Evolutionary conservation across 2,113 vertebrate species (phyloP).

Genomic region (Monopterus albus): DNA sequence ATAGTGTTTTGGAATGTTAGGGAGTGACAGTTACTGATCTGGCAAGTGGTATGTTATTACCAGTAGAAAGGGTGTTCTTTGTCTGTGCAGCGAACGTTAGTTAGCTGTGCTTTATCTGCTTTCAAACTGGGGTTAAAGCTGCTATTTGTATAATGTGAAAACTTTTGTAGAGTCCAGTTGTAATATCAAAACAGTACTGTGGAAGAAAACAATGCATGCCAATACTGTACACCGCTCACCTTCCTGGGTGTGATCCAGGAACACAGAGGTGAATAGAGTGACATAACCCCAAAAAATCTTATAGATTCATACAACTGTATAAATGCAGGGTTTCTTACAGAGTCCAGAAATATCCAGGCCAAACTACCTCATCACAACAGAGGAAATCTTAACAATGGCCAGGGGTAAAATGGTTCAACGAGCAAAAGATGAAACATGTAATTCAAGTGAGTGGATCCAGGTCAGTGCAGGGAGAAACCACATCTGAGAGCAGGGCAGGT

Average conservation of each 20-base stretch:
- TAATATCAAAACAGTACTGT: neutral
- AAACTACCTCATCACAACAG: neutral
- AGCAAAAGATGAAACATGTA: neutral
- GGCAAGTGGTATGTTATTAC: neutral
- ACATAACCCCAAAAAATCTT: neutral
- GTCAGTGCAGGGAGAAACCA: constrained; percentile 1
- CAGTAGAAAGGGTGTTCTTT: no score
- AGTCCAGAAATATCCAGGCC: neutral
- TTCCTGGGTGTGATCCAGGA: no score
- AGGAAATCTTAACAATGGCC: neutral
- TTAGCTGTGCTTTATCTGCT: no score
- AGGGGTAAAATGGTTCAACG: neutral
- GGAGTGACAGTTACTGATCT: neutral
- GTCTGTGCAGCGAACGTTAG: no score
- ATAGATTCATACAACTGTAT: neutral
- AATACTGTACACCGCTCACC: neutral
- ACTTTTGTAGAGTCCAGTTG: neutral
- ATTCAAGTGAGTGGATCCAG: constrained; percentile 16
- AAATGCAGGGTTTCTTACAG: neutral
- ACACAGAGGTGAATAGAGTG: constrained; percentile 1
- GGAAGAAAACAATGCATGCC: neutral
- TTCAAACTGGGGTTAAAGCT: no score
- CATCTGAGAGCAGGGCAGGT: constrained; percentile 19
- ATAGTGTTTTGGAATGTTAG: neutral
- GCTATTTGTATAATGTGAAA: neutral